phyloP scores from a whole-genome alignment of 2,113 vertebrate species.

The Eubucco bourcierii region DNA sequence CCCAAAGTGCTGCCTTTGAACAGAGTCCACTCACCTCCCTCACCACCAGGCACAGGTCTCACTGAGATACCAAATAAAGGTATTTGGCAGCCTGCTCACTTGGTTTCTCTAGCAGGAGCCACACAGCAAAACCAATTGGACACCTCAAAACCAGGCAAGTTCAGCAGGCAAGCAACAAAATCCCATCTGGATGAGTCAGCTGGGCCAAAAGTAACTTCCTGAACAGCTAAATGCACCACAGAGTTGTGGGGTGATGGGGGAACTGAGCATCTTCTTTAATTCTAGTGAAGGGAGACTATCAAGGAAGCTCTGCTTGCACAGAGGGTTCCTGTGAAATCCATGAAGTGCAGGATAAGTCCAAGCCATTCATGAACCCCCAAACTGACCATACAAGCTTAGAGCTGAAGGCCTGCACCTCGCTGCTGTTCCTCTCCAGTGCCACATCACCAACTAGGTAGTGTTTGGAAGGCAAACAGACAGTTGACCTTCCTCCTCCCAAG shows the following conservation, averaged over 20 bases:
- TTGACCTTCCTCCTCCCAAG: neutral
- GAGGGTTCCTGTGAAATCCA: neutral
- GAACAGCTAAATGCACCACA: neutral
- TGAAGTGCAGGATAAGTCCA: neutral
- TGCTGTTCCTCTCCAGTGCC: neutral
- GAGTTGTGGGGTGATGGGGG: neutral
- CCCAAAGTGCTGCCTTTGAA: neutral
- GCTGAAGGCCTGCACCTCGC: neutral
- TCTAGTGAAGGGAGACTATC: neutral
- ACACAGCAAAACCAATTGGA: neutral
- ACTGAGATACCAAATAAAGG: neutral
- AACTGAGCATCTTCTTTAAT: neutral
- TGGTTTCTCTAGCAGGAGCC: neutral
- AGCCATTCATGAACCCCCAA: too few relatives aligned
- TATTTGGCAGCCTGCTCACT: neutral
- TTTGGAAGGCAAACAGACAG: neutral
- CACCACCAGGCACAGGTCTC: neutral
- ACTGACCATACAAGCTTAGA: fast-evolving
- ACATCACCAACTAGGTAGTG: neutral
- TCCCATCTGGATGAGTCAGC: slow-evolving; percentile 7
- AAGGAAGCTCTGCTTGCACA: neutral
- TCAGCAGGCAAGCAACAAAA: neutral
- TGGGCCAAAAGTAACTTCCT: neutral
- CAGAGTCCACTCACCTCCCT: neutral
- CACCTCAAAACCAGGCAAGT: neutral